Evolutionary conservation across 2,113 vertebrate genomes (phyloP).

Genomic region (Phaethornis superciliosus): DNA sequence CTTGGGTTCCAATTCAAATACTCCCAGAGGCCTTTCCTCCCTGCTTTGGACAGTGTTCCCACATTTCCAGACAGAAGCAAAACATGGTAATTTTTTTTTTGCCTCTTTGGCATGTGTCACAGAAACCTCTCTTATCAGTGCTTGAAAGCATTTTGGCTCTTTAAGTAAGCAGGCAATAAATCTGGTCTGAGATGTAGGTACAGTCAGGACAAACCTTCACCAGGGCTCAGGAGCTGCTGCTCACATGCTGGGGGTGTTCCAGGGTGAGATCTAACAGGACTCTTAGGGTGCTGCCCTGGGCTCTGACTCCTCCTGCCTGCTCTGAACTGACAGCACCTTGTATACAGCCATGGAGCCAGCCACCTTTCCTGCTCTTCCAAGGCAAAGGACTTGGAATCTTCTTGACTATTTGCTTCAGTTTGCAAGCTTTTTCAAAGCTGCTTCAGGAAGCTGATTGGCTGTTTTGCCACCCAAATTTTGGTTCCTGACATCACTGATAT

Average conservation of each 20-base stretch:
- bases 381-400: neutral
- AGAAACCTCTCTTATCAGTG: neutral
- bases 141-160: neutral
- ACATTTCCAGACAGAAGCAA: slow-evolving; percentile 3
- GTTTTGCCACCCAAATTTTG: neutral
- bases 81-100: neutral
- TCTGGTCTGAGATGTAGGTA: neutral
- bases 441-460: neutral
- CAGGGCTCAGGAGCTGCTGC: neutral
- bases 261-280: neutral
- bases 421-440: neutral
- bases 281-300: neutral
- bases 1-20: neutral
- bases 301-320: neutral
- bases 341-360: rapidly evolving
- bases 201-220: neutral
- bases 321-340: neutral
- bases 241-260: neutral
- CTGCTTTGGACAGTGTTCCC: neutral
- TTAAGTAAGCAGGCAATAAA: neutral
- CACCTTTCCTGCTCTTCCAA: neutral
- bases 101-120: neutral
- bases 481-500: neutral
- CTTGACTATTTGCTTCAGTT: neutral
- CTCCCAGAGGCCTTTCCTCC: neutral